Evolutionary conservation across 1,140 invertebrate genomes (phyloP).

Genomic region (Drosophila sechellia): DNA sequence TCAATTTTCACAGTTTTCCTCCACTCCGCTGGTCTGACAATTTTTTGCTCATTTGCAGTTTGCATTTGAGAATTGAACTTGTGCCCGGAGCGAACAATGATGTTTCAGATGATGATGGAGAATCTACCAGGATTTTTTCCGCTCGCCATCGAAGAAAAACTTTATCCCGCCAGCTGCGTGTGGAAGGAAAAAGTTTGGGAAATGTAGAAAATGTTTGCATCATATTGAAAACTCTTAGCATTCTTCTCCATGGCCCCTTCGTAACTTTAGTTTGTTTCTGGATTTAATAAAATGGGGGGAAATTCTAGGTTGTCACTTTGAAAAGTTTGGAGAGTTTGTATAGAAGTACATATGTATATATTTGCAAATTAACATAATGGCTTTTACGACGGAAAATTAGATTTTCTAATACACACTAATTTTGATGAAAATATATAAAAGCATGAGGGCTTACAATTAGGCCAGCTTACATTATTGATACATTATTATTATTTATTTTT

Average conservation of each 20-base stretch:
- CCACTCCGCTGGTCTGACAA: conserved; percentile 19
- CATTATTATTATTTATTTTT: too few relatives aligned
- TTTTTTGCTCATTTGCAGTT: conserved; percentile 80
- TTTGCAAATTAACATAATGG: neutral
- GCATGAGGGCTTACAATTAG: neutral
- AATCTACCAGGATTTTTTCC: conserved; percentile 36
- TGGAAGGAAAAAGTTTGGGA: conserved; percentile 57
- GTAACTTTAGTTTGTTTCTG: conserved; percentile 19
- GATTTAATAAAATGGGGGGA: conserved; percentile 18
- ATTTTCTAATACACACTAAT: too few relatives aligned
- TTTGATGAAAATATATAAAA: too few relatives aligned
- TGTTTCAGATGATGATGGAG: conserved; percentile 51
- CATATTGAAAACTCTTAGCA: conserved; percentile 74
- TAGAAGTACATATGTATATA: neutral
- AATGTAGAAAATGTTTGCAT: conserved; percentile 70
- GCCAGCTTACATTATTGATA: too few relatives aligned
- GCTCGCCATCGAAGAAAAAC: conserved; percentile 38
- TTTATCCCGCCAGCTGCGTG: conserved; percentile 71
- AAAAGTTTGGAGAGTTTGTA: neutral
- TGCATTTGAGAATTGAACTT: conserved; percentile 65
- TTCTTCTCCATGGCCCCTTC: conserved; percentile 43
- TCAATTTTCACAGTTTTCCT: conserved; percentile 81
- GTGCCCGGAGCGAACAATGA: conserved; percentile 47
- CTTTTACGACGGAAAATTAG: too few relatives aligned
- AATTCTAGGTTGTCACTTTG: conserved; percentile 5